phyloP scores from a whole-genome alignment of 2,797 vertebrate genomes.

The Lacerta agilis region DNA sequence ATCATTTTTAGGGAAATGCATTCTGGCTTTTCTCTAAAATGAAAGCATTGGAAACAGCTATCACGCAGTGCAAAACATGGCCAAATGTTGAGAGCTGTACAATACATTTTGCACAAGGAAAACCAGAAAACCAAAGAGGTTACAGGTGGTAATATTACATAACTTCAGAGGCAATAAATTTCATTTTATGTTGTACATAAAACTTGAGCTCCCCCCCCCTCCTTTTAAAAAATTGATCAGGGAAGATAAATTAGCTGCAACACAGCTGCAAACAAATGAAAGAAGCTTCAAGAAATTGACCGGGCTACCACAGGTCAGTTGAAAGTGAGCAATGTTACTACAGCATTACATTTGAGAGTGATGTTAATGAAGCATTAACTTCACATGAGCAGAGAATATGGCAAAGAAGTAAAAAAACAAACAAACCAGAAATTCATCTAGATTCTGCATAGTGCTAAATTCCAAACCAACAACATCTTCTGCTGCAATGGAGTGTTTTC shows the following conservation, averaged over 20 bases:
- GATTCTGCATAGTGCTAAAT: background rate
- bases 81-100: constrained; percentile 63
- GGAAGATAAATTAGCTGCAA: constrained; percentile 61
- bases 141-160: constrained; percentile 66
- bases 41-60: constrained; percentile 38
- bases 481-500: background rate
- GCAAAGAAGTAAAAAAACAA: constrained; percentile 42
- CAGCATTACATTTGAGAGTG: background rate
- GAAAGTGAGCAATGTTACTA: constrained; percentile 35
- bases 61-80: constrained; percentile 48
- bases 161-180: constrained; percentile 66
- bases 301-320: constrained; percentile 31
- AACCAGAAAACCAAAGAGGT: constrained; percentile 69
- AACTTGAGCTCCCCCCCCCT: constrained; percentile 39
- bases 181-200: constrained; percentile 68
- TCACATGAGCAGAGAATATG: constrained; percentile 47
- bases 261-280: constrained; percentile 56
- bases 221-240: constrained; percentile 28
- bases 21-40: constrained; percentile 51
- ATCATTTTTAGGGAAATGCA: constrained; percentile 34
- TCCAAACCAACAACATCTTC: background rate
- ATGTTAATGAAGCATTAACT: background rate
- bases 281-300: constrained; percentile 10
- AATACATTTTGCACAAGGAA: constrained; percentile 60
- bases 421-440: background rate